Evolutionary conservation across 2,113 vertebrate genomes (phyloP).

Genomic region (Brachypodius melanocephalos): DNA sequence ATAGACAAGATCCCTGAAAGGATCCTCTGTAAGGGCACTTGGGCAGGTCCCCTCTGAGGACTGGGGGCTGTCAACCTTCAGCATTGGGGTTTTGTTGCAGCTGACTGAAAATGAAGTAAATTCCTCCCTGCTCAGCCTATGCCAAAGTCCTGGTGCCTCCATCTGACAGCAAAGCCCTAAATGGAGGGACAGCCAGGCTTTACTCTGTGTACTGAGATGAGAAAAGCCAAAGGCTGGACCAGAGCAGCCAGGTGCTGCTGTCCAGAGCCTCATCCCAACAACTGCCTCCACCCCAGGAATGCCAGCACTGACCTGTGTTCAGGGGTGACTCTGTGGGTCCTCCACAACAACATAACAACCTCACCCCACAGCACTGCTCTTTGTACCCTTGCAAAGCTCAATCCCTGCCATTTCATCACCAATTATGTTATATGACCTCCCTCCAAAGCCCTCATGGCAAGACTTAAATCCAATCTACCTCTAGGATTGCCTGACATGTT

Average conservation of each 20-base stretch:
- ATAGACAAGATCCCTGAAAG: neutral
- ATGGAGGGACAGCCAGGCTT: accelerated
- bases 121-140: neutral
- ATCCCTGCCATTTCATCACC: neutral
- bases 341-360: neutral
- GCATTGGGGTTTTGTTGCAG: neutral
- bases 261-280: neutral
- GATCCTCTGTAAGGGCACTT: neutral
- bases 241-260: accelerated
- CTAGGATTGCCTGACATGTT: neutral
- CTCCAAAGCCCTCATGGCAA: neutral
- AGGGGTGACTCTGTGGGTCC: neutral
- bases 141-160: neutral
- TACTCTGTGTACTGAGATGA: neutral
- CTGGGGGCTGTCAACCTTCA: neutral
- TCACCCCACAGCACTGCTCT: accelerated
- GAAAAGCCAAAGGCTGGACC: accelerated
- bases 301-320: neutral
- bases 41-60: neutral
- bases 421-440: neutral
- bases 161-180: neutral
- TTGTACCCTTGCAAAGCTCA: neutral
- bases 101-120: neutral
- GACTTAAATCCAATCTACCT: neutral
- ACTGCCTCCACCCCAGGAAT: neutral